Evolutionary conservation across 2,113 vertebrate species (phyloP).

Genomic region (Xerus inauris): DNA sequence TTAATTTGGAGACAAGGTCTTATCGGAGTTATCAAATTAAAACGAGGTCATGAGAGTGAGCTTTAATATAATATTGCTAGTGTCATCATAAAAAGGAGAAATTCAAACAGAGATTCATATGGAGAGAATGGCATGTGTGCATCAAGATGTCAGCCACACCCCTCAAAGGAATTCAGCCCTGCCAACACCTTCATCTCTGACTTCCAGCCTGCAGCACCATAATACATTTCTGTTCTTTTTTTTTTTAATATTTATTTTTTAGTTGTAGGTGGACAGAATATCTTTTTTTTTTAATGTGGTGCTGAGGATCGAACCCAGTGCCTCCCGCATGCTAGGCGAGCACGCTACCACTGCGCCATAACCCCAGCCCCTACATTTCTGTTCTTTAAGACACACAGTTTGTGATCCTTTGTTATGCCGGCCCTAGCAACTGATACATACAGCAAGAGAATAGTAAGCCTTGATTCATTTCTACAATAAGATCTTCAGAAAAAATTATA

Average conservation of each 20-base stretch:
- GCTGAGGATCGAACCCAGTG: no score
- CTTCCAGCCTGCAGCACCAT: neutral
- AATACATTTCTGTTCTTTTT: neutral
- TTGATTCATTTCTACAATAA: neutral
- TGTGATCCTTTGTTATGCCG: neutral
- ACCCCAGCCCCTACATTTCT: no score
- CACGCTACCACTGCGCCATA: no score
- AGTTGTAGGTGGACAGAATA: no score
- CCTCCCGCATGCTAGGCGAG: no score
- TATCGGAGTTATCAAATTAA: neutral
- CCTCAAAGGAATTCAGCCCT: neutral
- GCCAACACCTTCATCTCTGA: neutral
- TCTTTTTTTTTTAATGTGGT: no score
- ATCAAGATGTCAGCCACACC: neutral
- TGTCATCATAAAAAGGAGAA: neutral
- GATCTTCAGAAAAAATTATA: neutral
- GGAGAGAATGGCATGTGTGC: neutral
- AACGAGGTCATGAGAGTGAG: neutral
- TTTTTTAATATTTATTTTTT: no score
- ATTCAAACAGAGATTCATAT: neutral
- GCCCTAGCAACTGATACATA: neutral
- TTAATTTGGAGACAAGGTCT: neutral
- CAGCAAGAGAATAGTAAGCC: neutral
- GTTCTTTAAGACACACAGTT: neutral
- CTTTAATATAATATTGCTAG: neutral